Base-by-base conservation (phyloP, 2,888 invertebrate species). In the Epirrhoe alternata region DNA sequence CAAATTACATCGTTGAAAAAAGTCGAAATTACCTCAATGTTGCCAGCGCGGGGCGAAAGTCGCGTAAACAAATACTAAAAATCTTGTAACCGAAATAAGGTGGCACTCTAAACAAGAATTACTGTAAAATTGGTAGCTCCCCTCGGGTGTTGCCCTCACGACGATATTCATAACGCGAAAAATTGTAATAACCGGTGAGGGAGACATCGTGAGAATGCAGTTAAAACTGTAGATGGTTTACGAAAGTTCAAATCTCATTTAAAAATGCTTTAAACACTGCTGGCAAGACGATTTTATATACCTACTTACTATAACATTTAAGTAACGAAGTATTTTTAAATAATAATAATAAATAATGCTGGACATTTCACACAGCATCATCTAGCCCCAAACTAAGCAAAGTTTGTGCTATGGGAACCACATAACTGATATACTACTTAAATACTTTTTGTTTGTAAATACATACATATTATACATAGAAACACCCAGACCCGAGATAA, bases 81-180 rank as follows among this genome's bases (percentile, higher is more conserved):
- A 90, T 89, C 90, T 90, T 91, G 92, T 92, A 90, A 90, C 86
- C 89, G 87, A 90, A 92, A 92, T 88, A 91, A 90, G 90, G 87
- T 82, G 88, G 86, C 86, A 89, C 87, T 92, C 91, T 92, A 92
- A 93, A 92, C 89, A 92, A 90, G 92, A 92, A 92, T 92, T 93
- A 92, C 91, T 91, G 89, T 89, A 86, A 86, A 92, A 92, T 92
- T 90, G 92, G 67, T 64, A 51, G 31, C 52, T 68, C 64, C 67
- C 67, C 54, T 49, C 84, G 54, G 81, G 77, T 74, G 82, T 12
- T 80, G 85, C 83, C 80, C 79, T 80, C 78, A 83, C 86, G 85
- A 85, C 90, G 89, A 90, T 93, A 94, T 94, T 93, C 93, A 93
- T 94, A 93, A 93, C 85, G 92, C 89, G 90, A 89, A 89, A 93